These are phyloP conservation scores for Metaphire vulgaris DNA, from an alignment of 1,140 invertebrate genomes.

Conservation along the genomic window DNA sequence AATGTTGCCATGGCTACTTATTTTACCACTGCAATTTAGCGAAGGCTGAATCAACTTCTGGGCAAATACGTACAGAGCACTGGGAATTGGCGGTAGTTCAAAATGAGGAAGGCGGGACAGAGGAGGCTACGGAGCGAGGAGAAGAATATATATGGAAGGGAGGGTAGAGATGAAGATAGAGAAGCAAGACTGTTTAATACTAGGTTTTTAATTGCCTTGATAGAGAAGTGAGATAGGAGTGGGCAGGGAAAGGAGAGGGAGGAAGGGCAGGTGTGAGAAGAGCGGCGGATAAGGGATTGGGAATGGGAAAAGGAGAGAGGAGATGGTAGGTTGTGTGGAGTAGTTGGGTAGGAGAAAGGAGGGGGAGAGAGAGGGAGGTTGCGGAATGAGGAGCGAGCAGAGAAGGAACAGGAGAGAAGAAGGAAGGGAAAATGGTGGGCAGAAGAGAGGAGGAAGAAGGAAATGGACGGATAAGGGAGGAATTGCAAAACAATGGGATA, in stretches of 20 bases:
- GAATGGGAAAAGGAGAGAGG: background rate
- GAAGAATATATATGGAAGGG: conserved; percentile 41
- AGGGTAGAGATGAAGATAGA: too few relatives aligned
- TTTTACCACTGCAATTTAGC: too few relatives aligned
- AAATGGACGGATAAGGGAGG: background rate
- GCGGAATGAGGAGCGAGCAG: background rate
- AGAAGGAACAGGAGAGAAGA: background rate
- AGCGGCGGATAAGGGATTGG: background rate
- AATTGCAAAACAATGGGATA: too few relatives aligned
- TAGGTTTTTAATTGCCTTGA: too few relatives aligned
- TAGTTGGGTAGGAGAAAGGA: background rate
- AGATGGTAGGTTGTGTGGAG: background rate
- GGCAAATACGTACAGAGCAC: too few relatives aligned
- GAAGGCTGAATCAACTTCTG: too few relatives aligned
- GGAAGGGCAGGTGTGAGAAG: too few relatives aligned
- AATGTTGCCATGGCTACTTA: too few relatives aligned
- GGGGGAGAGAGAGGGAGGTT: background rate
- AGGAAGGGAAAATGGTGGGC: background rate
- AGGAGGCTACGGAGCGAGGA: too few relatives aligned
- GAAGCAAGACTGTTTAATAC: conserved; percentile 37
- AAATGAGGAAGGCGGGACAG: conserved; percentile 40
- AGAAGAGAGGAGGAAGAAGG: background rate
- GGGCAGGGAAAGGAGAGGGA: background rate
- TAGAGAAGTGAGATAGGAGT: too few relatives aligned
- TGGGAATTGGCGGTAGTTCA: too few relatives aligned